Base-by-base conservation (phyloP, 2,113 vertebrate genomes). In the Sander vitreus region DNA sequence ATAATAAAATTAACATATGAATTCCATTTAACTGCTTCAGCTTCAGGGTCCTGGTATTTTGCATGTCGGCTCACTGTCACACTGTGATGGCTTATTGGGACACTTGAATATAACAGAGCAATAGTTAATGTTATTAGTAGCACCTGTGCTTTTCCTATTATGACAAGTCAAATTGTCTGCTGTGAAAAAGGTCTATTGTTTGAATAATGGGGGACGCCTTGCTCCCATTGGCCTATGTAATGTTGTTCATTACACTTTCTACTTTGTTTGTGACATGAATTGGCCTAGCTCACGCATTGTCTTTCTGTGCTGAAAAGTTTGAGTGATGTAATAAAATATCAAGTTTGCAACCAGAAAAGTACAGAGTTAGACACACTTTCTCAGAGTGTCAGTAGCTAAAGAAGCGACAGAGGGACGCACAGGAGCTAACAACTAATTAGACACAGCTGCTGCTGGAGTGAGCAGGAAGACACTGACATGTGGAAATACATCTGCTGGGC, bases 401-500 rank as follows among this genome's bases (percentile, higher is more conserved):
- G 39, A 73, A 18, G 6, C 47, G 57, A 71, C 67, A 81, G 64
- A 77, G 77, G 21, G 39, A 80, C 48, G 47, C 43, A 47, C 36
- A 73, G 76, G 25, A 81, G 53, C 73, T 76, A 79, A 80, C 48
- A 19, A 76, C 39, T 79, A 70, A 87, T 76, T 84, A 77, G 58
- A 73, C 54, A 73, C 80, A 83, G 33, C 33, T 33, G 80, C 72
- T 88, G 78, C 60, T 58, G 60, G 30, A 72, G 33, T 65, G 76
- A 68, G 57, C 59, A 50, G 55, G 62, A 68, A 78, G 63, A 80
- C 65, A 53, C 23, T 6, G 47, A 15, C 51, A 78, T 80, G 76
- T 78, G 68, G 76, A 65, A 81, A 80, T 72, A 87, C 80, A 85
- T 81, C 71, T 89, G 80, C 62, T 76, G 48, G 9, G 36, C 63